Percentiles rank a stretch among this genome's conserved stretches.
phyloP scores from a whole-genome alignment of 2,797 vertebrate species.

The Borostomias antarcticus region DNA sequence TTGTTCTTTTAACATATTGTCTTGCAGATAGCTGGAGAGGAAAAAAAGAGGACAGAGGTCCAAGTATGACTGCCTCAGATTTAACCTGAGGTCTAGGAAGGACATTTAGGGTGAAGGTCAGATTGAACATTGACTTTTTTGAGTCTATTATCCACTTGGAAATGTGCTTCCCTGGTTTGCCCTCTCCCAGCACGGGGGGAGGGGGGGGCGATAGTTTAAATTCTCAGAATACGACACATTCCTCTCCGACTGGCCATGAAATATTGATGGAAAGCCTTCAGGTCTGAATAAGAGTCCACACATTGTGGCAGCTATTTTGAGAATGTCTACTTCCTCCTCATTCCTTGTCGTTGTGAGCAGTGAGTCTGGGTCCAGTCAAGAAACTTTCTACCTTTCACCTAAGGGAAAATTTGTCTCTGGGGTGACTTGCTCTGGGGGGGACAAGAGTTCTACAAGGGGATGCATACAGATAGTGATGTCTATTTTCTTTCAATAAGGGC shows the following conservation, averaged over 20 bases:
- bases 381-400: conserved; percentile 10
- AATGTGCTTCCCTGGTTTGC: conserved; percentile 31
- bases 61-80: conserved; percentile 1
- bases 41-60: not conserved
- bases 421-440: not conserved
- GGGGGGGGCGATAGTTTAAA: conserved; percentile 30
- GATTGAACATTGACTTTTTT: conserved; percentile 28
- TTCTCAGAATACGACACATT: conserved; percentile 45
- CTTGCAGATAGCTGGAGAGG: conserved; percentile 2
- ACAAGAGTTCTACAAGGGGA: not conserved
- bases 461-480: not conserved
- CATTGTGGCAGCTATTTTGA: conserved; percentile 29
- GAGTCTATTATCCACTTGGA: conserved; percentile 32
- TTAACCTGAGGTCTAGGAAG: conserved; percentile 17
- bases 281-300: conserved; percentile 42
- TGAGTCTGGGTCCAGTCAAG: conserved; percentile 5
- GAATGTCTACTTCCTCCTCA: conserved; percentile 24
- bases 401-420: not conserved
- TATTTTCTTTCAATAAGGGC: not conserved
- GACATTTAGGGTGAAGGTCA: conserved; percentile 13
- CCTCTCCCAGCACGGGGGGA: conserved; percentile 19
- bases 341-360: conserved; percentile 15
- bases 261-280: conserved; percentile 59
- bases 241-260: conserved; percentile 45
- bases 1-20: not conserved